Evolutionary conservation across 2,888 invertebrate genomes (phyloP).

Genomic region (Scotopteryx bipunctaria): DNA sequence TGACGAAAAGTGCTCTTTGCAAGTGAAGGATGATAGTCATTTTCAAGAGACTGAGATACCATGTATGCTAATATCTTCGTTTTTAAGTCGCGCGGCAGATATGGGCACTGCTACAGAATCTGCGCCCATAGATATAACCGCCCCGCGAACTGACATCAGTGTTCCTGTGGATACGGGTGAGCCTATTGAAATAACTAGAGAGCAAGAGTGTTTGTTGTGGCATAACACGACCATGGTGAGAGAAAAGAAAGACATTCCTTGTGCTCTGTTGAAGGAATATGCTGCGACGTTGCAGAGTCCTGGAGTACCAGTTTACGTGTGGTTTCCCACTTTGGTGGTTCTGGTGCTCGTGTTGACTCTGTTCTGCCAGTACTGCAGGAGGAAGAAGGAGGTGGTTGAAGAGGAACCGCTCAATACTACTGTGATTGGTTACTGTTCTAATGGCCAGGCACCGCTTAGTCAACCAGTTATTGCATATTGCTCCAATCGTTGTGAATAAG

Average conservation of each 20-base stretch:
- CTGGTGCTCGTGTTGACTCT: constrained; percentile 55
- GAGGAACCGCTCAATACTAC: constrained; percentile 56
- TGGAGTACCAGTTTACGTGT: constrained; percentile 68
- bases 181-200: constrained; percentile 53
- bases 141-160: constrained; percentile 47
- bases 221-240: constrained; percentile 59
- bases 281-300: constrained; percentile 65
- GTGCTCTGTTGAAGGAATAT: constrained; percentile 65
- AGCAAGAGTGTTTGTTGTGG: constrained; percentile 71
- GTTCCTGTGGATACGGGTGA: constrained; percentile 41
- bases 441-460: constrained; percentile 52
- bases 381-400: constrained; percentile 52
- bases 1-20: constrained; percentile 67
- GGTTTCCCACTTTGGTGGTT: constrained; percentile 63
- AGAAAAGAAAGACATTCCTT: constrained; percentile 61
- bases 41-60: constrained; percentile 68
- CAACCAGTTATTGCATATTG: constrained; percentile 41
- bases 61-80: constrained; percentile 73
- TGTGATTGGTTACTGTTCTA: constrained; percentile 56
- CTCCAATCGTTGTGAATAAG: constrained; percentile 26
- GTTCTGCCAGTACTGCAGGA: constrained; percentile 59
- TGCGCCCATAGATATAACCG: constrained; percentile 59
- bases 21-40: constrained; percentile 59
- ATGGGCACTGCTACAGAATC: constrained; percentile 37
- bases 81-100: constrained; percentile 52